These are phyloP conservation scores for Zele albiditarsus DNA, from an alignment of 2,888 invertebrate species.

Conservation along the genomic window DNA sequence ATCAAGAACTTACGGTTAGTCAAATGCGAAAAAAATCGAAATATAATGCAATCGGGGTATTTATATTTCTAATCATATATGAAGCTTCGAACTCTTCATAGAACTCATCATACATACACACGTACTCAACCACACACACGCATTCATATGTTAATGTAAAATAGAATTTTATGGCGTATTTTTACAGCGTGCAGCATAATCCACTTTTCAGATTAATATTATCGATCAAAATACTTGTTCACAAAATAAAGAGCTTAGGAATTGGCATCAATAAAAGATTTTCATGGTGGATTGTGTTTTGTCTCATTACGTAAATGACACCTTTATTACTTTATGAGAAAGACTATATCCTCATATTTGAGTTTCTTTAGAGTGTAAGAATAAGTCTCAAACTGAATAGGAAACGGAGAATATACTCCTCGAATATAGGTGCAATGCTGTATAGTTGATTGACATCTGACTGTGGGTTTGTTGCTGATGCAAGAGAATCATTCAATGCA, in stretches of 20 bases:
- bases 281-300: neutral
- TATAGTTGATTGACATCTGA: conserved; percentile 44
- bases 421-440: conserved; percentile 5
- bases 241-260: neutral
- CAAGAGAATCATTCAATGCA: conserved; percentile 19
- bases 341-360: conserved; percentile 47
- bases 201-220: neutral
- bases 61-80: neutral
- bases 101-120: too few relatives aligned
- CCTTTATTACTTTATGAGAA: conserved; percentile 16
- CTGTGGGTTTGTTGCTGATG: conserved; percentile 43
- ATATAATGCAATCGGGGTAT: neutral
- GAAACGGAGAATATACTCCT: conserved; percentile 23
- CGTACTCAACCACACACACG: neutral
- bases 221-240: neutral
- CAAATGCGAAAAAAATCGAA: conserved; percentile 3
- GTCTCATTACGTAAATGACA: neutral
- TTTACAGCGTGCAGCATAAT: neutral
- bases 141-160: neutral
- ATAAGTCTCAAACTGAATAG: too few relatives aligned
- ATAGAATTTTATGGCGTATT: neutral
- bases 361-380: too few relatives aligned
- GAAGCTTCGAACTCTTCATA: conserved; percentile 33
- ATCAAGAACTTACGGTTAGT: too few relatives aligned
- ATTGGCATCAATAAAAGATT: neutral